phyloP scores from a whole-genome alignment of 2,797 vertebrate genomes.

The Adelosebastes latens region DNA sequence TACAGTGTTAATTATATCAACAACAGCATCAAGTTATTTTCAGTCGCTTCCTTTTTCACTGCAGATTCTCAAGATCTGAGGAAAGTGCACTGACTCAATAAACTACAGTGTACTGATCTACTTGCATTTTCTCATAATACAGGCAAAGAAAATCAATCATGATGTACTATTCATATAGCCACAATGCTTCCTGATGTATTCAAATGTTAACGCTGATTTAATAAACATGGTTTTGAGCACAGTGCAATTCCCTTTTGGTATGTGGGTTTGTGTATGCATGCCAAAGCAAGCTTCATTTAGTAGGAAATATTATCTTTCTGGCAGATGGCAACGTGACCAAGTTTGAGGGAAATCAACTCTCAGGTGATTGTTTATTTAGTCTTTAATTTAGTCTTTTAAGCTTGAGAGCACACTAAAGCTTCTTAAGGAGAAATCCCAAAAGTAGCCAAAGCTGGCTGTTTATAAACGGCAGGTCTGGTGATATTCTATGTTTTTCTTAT shows the following conservation, averaged over 20 bases:
- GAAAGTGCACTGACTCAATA: background rate
- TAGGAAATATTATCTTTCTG: background rate
- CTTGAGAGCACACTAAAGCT: background rate
- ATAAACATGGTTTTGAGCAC: background rate
- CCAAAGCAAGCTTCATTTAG: background rate
- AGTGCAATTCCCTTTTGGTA: background rate
- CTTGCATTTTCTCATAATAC: background rate
- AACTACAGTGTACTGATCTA: background rate
- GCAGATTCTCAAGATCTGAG: background rate
- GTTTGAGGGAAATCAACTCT: background rate
- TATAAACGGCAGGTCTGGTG: accelerated
- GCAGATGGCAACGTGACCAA: background rate
- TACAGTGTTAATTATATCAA: background rate
- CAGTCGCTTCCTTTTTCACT: background rate
- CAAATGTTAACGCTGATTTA: background rate
- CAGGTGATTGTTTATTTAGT: background rate
- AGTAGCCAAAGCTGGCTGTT: background rate
- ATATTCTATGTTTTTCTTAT: background rate
- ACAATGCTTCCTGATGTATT: background rate
- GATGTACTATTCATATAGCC: background rate
- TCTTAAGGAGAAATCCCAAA: background rate
- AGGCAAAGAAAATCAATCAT: background rate
- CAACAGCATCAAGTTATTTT: background rate
- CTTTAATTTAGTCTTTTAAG: background rate
- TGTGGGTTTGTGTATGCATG: background rate